Base-by-base conservation (phyloP, 1,140 invertebrate genomes). In the Pogonognathellus flavescens region DNA sequence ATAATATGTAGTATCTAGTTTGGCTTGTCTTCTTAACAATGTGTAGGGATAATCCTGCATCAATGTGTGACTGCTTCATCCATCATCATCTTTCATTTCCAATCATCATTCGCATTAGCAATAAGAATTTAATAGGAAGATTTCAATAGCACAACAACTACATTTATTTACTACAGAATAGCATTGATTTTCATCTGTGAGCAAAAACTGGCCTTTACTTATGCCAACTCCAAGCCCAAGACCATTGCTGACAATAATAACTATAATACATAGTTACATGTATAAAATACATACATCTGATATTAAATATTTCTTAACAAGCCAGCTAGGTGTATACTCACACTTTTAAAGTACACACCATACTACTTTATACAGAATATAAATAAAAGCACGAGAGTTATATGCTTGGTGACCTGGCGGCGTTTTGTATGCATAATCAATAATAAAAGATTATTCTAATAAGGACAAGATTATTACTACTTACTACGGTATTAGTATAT, bases 1-100 rank as follows among this genome's bases (percentile, higher is more conserved):
- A n/a, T n/a, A n/a, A n/a, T n/a, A n/a, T n/a, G n/a, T n/a, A 57
- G 53, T 14, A 50, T 76, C 70, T 7, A 49, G 10, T 16, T 18
- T 50, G 41, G 9, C 70, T 76, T 76, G 41, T 76, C 70, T 76
- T 25, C 14, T 66, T 25, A 9, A 13, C n/a, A n/a, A 14, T 66
- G 1, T 13, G 62, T 13, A 14, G 62, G 11, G 18, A 1, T 60
- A 16, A 18, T 25, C 1, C 6, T 18, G 41, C 41, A n/a, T 16
- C 22, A 49, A 14, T 72, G 10, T 72, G 11, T 76, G 31, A 76
- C 70, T 76, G 41, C 70, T 76, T 76, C 70, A 76, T 76, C 70
- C 70, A 76, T 76, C 70, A 76, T 76, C 70, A 16, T 76, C 41
- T 76, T 50, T 76, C 70, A 76, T 76, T 76, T 76, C 13, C 14